Evolutionary conservation across 2,888 invertebrate species (phyloP).

Genomic region (Lasioglossum morio): DNA sequence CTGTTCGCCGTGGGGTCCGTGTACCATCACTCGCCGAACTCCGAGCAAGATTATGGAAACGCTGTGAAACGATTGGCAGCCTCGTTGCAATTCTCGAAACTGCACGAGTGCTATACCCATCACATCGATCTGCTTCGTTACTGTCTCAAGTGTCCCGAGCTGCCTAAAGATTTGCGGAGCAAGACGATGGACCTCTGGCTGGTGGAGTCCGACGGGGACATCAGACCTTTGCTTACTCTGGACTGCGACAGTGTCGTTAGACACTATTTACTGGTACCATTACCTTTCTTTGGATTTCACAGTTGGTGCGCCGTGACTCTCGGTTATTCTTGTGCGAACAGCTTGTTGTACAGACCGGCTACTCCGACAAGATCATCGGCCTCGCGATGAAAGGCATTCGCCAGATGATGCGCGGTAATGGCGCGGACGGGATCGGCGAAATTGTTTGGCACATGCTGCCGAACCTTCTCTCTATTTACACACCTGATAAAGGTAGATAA

Average conservation of each 20-base stretch:
- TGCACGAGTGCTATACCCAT: slow-evolving; percentile 71
- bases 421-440: slow-evolving; percentile 54
- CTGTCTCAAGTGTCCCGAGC: slow-evolving; percentile 55
- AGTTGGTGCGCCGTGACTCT: neutral
- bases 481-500: slow-evolving; percentile 42
- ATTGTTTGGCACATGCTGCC: slow-evolving; percentile 69
- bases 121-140: slow-evolving; percentile 68
- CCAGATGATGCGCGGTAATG: slow-evolving; percentile 44
- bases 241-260: slow-evolving; percentile 50
- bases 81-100: slow-evolving; percentile 50
- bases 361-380: slow-evolving; percentile 38
- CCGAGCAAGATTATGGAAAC: slow-evolving; percentile 34
- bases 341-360: slow-evolving; percentile 47
- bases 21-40: slow-evolving; percentile 47
- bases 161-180: slow-evolving; percentile 60
- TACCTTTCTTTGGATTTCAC: neutral
- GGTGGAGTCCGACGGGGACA: slow-evolving; percentile 66
- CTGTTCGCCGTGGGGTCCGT: slow-evolving; percentile 67
- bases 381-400: slow-evolving; percentile 65
- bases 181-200: slow-evolving; percentile 71
- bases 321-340: slow-evolving; percentile 17
- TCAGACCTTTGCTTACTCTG: slow-evolving; percentile 57
- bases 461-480: slow-evolving; percentile 48
- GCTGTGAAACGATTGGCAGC: slow-evolving; percentile 55
- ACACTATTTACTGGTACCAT: slow-evolving; percentile 60